These are phyloP conservation scores for Brachionus manjavacas DNA, from an alignment of 1,140 invertebrate species.

Conservation along the genomic window DNA sequence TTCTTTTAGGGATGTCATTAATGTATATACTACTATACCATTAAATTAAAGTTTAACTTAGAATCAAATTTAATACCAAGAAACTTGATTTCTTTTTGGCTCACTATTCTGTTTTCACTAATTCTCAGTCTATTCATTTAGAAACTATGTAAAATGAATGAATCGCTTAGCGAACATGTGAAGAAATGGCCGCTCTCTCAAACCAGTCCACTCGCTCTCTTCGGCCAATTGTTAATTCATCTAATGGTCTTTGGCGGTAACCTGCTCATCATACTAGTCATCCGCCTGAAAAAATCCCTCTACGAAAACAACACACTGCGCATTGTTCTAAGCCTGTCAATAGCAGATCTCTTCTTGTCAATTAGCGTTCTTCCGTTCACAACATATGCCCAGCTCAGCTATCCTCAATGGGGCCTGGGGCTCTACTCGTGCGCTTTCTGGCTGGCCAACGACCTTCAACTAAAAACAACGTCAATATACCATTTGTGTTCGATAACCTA, in stretches of 20 bases:
- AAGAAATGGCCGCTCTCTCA: neutral
- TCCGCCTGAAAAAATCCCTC: neutral
- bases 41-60: too few species aligned
- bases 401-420: neutral
- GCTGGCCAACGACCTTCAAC: neutral
- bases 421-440: constrained; percentile 13
- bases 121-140: neutral
- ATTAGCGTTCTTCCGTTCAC: constrained; percentile 13
- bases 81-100: too few species aligned
- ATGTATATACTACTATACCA: too few species aligned
- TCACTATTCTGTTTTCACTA: too few species aligned
- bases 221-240: neutral
- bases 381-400: neutral
- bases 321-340: constrained; percentile 35
- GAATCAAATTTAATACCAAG: too few species aligned
- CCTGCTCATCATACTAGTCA: constrained; percentile 17
- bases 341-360: constrained; percentile 17
- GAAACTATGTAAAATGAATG: neutral
- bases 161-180: neutral
- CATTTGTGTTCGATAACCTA: constrained; percentile 38
- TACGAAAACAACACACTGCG: constrained; percentile 29
- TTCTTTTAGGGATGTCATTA: too few species aligned
- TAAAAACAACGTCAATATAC: constrained; percentile 29
- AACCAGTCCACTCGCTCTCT: neutral
- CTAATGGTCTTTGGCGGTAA: neutral